Percentiles rank a stretch among this genome's conserved stretches.
phyloP scores from a whole-genome alignment of 2,113 vertebrate genomes.

The Podiceps cristatus region DNA sequence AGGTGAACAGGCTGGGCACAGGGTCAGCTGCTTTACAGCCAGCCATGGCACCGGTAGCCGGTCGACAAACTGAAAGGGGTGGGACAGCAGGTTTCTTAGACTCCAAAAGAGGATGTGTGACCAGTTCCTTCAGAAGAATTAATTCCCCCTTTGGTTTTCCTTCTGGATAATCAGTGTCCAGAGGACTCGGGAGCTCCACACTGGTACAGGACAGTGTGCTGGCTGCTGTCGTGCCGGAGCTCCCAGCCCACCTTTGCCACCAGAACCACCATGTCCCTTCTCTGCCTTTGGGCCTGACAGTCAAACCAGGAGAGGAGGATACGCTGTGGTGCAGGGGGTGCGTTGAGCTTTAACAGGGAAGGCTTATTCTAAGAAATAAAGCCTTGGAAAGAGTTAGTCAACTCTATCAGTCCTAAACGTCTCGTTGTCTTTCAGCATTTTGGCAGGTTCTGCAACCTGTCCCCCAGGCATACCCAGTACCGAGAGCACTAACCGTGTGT shows the following conservation, averaged over 20 bases:
- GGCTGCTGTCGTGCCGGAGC: background rate
- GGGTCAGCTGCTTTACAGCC: background rate
- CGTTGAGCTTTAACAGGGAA: background rate
- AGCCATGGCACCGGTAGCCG: background rate
- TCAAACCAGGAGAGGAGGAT: background rate
- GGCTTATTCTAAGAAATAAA: background rate
- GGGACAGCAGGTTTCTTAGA: background rate
- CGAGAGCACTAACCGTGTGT: background rate
- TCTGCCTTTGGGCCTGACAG: background rate
- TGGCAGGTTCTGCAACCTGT: background rate
- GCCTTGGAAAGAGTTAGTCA: background rate
- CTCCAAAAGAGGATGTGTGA: background rate
- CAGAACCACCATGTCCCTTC: background rate
- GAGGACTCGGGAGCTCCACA: background rate
- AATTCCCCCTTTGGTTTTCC: background rate
- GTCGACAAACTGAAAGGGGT: background rate
- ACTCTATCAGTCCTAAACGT: background rate
- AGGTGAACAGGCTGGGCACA: background rate
- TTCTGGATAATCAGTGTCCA: background rate
- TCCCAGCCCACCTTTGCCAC: background rate
- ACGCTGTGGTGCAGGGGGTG: accelerated
- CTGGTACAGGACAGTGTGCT: no score
- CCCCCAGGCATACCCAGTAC: no score
- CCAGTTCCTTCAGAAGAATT: background rate
- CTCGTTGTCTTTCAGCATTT: background rate